Percentiles rank a stretch among this genome's conserved stretches.
Evolutionary conservation across 35 echinoderm and acorn worm species (phyloP).

Genomic region (Apostichopus californicus): DNA sequence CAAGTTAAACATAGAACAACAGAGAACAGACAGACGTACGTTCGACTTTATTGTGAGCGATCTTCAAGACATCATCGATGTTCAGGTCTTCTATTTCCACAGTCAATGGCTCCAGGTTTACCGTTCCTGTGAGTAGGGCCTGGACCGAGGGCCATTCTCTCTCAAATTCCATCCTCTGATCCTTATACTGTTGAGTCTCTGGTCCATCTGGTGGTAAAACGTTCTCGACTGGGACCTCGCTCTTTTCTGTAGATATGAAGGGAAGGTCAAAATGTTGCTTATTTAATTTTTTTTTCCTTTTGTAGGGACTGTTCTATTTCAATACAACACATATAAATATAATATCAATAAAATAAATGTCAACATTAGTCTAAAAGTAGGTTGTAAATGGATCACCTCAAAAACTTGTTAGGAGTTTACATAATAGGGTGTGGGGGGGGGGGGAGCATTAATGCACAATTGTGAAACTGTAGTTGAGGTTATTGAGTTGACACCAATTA

Average conservation of each 20-base stretch:
- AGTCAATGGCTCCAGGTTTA: conserved; percentile 78
- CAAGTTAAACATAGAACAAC: neutral
- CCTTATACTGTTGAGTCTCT: conserved; percentile 89
- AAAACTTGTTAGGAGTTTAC: too few relatives aligned
- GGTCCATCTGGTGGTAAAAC: conserved; percentile 91
- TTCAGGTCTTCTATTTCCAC: conserved; percentile 71
- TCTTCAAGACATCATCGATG: conserved; percentile 72
- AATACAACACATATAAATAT: too few relatives aligned
- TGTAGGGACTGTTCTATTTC: too few relatives aligned
- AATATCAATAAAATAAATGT: too few relatives aligned
- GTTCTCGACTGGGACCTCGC: conserved; percentile 60
- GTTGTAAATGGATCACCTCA: too few relatives aligned
- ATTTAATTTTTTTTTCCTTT: too few relatives aligned
- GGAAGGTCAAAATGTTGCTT: neutral
- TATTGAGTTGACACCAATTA: too few relatives aligned
- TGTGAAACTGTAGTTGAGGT: too few relatives aligned
- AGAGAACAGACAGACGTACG: conserved; percentile 57
- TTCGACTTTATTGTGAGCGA: conserved; percentile 71
- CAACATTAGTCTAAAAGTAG: too few relatives aligned
- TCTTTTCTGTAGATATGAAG: conserved; percentile 29
- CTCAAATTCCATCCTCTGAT: conserved; percentile 82
- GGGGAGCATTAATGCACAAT: too few relatives aligned
- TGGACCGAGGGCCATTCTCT: conserved; percentile 90
- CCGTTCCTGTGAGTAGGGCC: conserved; percentile 77
- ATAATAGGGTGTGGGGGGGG: too few relatives aligned